Percentiles rank a stretch among this genome's conserved stretches.
phyloP scores from a whole-genome alignment of 1,140 invertebrate species.

The Gonatopus flavifemur region DNA sequence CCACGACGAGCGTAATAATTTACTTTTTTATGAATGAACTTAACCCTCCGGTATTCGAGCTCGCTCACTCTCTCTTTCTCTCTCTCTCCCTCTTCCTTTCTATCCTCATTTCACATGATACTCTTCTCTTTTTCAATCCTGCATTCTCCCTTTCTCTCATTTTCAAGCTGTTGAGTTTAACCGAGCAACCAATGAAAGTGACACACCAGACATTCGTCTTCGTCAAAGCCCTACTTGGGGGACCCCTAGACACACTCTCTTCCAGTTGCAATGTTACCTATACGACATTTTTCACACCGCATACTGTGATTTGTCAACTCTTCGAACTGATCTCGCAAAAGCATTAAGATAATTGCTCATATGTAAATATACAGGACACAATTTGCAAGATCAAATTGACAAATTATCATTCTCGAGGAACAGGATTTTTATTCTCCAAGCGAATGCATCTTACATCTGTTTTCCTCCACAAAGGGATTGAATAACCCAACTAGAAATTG shows the following conservation, averaged over 20 bases:
- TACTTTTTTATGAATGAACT: constrained; percentile 39
- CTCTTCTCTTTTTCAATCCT: neutral
- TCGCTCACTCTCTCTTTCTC: neutral
- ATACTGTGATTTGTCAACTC: too few relatives aligned
- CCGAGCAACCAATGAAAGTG: too few relatives aligned
- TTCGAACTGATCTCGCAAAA: too few relatives aligned
- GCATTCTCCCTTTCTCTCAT: neutral
- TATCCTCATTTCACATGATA: neutral
- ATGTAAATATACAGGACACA: neutral
- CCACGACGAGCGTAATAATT: constrained; percentile 29
- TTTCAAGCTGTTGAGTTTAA: neutral
- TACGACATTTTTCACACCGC: too few relatives aligned
- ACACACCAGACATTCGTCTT: constrained; percentile 22
- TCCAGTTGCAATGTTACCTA: too few relatives aligned
- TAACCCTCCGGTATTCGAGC: constrained; percentile 4
- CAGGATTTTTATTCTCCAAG: too few relatives aligned
- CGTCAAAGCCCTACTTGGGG: constrained; percentile 8
- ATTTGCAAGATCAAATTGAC: neutral
- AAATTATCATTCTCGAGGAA: too few relatives aligned
- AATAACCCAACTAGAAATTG: too few relatives aligned
- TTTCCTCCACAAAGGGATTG: too few relatives aligned
- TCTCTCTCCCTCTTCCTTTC: neutral
- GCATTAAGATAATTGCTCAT: neutral
- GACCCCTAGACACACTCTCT: too few relatives aligned
- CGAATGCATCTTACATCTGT: too few relatives aligned